phyloP scores from a whole-genome alignment of 2,797 vertebrate species.

The Orientallactaga sibirica region DNA sequence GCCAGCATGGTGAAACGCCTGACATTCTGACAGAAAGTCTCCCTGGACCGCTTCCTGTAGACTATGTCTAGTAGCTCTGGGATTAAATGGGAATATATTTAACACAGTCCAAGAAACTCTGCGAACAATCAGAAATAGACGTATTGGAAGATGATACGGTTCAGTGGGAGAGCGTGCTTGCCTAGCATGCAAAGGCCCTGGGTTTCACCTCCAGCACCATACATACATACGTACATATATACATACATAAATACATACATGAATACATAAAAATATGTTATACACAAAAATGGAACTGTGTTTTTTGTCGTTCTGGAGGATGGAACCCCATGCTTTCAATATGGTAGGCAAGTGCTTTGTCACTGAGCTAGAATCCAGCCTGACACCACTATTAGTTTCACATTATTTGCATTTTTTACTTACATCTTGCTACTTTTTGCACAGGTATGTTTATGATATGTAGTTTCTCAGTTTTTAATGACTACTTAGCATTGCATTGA shows the following conservation, averaged over 20 bases:
- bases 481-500: neutral
- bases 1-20: no score
- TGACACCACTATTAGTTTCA: neutral
- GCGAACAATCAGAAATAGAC: slow-evolving; percentile 27
- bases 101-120: slow-evolving; percentile 27
- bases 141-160: neutral
- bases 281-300: neutral
- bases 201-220: neutral
- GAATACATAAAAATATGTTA: neutral
- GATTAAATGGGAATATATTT: neutral
- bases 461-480: neutral
- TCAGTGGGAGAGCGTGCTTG: neutral
- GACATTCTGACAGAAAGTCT: neutral
- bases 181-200: neutral
- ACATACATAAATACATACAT: neutral
- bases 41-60: neutral
- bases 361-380: neutral
- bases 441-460: neutral
- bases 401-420: neutral
- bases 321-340: neutral
- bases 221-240: neutral
- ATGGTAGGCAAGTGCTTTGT: neutral
- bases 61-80: neutral
- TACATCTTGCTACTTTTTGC: neutral
- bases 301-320: neutral